Conservation (phyloP, 2,888 invertebrate species). For the Drosophila recens region DNA sequence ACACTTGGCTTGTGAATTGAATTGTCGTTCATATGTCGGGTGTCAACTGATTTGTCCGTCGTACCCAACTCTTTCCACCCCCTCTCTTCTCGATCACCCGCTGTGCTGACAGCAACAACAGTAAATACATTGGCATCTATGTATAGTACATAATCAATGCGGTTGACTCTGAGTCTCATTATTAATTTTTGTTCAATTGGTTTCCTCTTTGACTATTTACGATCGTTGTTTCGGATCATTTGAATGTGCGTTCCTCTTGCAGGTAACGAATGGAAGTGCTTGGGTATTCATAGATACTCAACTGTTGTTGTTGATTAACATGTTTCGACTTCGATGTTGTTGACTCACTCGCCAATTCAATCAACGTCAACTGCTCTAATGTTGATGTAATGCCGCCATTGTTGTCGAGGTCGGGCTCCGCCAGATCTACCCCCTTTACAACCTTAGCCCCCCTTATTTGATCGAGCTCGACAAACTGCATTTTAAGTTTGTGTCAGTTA, state of each 20-base stretch:
- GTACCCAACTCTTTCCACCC: background rate
- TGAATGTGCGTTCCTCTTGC: slow-evolving; percentile 9
- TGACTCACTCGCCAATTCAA: slow-evolving; percentile 55
- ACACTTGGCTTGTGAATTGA: slow-evolving; percentile 2
- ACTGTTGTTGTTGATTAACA: slow-evolving; percentile 54
- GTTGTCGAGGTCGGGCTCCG: slow-evolving; percentile 66
- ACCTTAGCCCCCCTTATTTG: background rate
- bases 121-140: slow-evolving; percentile 30
- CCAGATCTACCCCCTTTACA: background rate
- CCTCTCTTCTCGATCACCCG: background rate
- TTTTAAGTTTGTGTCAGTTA: slow-evolving; percentile 27
- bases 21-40: slow-evolving; percentile 25
- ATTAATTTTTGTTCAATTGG: slow-evolving; percentile 74
- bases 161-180: slow-evolving; percentile 48
- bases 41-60: slow-evolving; percentile 16
- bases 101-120: slow-evolving; percentile 25
- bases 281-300: slow-evolving; percentile 3
- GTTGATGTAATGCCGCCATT: slow-evolving; percentile 74
- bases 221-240: slow-evolving; percentile 40
- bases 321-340: slow-evolving; percentile 39
- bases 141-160: slow-evolving; percentile 41
- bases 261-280: slow-evolving; percentile 9
- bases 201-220: slow-evolving; percentile 70
- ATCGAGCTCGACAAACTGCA: slow-evolving; percentile 16
- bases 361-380: slow-evolving; percentile 48